Conservation (phyloP, 2,888 invertebrate genomes). For the Cyaniris semiargus region DNA sequence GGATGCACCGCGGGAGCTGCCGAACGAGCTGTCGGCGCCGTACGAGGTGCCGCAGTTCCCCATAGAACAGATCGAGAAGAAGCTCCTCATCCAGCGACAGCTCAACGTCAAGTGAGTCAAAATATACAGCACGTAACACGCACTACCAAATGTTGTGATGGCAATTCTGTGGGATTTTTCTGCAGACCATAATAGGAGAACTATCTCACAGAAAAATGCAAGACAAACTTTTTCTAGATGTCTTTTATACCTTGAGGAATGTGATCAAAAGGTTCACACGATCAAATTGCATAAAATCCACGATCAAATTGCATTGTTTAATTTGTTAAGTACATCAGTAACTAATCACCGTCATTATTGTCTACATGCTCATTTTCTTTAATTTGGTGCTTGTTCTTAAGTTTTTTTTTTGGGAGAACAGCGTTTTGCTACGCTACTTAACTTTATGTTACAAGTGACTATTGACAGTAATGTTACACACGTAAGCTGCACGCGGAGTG, state of each 20-base stretch:
- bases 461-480: not conserved
- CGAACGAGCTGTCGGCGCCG: conserved; percentile 95
- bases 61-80: conserved; percentile 97
- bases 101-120: conserved; percentile 90
- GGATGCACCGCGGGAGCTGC: conserved; percentile 80
- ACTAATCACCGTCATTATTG: not conserved
- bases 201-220: too few relatives aligned
- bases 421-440: not conserved
- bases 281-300: not conserved
- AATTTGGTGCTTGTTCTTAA: not conserved
- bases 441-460: not conserved
- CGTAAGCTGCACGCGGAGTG: not conserved
- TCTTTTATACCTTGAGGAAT: too few relatives aligned
- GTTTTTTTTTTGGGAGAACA: not conserved
- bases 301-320: too few relatives aligned
- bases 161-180: not conserved
- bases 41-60: conserved; percentile 99
- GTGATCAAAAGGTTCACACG: too few relatives aligned
- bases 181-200: not conserved
- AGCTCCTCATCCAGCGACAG: conserved; percentile 92
- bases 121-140: not conserved
- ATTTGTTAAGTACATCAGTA: not conserved
- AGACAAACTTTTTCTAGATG: too few relatives aligned
- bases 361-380: not conserved
- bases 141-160: not conserved